A percentile compares a stretch with the other conserved stretches of the same genome.
Conservation (phyloP, 2,113 vertebrate species). For the Tor tambroides region DNA sequence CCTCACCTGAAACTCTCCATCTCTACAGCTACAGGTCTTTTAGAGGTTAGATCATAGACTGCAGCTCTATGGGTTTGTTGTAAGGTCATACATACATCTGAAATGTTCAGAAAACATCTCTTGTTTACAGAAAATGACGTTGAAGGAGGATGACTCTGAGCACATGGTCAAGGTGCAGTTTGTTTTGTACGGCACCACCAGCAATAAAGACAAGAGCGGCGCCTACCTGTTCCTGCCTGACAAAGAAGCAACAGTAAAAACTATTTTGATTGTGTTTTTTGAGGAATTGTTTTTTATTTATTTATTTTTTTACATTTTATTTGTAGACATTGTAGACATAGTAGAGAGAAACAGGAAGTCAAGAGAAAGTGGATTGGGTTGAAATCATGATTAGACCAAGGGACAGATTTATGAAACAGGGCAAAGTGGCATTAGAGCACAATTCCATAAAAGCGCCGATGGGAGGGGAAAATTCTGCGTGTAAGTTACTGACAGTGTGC, state of each 20-base stretch:
- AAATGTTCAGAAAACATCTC: not conserved
- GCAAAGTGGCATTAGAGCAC: too few relatives aligned
- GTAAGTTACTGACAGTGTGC: too few relatives aligned
- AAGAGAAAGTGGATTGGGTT: not conserved
- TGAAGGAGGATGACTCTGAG: conserved; percentile 77
- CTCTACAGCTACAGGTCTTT: conserved; percentile 78
- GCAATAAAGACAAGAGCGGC: conserved; percentile 87
- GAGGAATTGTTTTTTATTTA: too few relatives aligned
- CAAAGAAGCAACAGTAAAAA: conserved; percentile 82
- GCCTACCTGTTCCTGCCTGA: conserved; percentile 92
- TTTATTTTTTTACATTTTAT: not conserved
- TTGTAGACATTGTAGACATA: not conserved
- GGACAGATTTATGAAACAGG: too few relatives aligned
- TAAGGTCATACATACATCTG: not conserved
- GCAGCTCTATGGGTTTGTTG: not conserved
- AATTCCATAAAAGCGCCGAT: too few relatives aligned
- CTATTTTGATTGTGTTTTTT: not conserved
- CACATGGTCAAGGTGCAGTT: conserved; percentile 83
- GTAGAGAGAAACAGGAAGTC: not conserved
- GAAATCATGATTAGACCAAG: not conserved
- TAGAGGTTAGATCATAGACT: conserved; percentile 75
- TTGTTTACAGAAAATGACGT: conserved; percentile 75
- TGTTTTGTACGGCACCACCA: conserved; percentile 88
- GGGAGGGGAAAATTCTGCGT: too few relatives aligned
- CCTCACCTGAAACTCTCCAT: conserved; percentile 81